Evolutionary conservation across 1,140 invertebrate genomes (phyloP).

Genomic region (Hypsibius dujardini): DNA sequence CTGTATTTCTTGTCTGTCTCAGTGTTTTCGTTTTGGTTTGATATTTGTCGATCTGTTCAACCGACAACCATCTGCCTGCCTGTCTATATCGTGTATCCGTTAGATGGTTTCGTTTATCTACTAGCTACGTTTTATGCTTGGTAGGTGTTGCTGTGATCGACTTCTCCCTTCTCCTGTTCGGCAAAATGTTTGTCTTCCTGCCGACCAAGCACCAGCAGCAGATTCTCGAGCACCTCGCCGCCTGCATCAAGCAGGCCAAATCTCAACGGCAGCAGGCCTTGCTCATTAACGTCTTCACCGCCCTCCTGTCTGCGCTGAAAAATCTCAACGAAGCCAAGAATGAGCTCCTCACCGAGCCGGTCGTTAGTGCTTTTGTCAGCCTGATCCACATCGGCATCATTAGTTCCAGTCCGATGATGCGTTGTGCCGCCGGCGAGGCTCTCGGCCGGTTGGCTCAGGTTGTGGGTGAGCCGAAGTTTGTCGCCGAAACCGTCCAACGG

Average conservation of each 20-base stretch:
- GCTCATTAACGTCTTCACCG: constrained; percentile 90
- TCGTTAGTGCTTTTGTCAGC: constrained; percentile 26
- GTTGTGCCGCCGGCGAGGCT: constrained; percentile 70
- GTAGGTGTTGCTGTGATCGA: constrained; percentile 90
- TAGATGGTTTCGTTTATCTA: no score
- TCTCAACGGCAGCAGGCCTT: constrained; percentile 77
- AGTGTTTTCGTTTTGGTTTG: no score
- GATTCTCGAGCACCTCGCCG: constrained; percentile 87
- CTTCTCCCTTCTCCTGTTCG: constrained; percentile 75
- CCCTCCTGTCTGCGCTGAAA: constrained; percentile 69
- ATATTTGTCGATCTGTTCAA: no score
- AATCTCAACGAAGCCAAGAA: constrained; percentile 21
- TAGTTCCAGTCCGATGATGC: constrained; percentile 61
- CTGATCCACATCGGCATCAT: constrained; percentile 45
- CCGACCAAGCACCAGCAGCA: constrained; percentile 85
- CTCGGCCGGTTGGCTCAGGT: constrained; percentile 74
- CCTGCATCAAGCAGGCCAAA: constrained; percentile 81
- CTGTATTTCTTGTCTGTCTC: no score
- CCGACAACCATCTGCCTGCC: no score
- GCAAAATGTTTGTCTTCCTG: constrained; percentile 75
- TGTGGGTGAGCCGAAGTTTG: constrained; percentile 61
- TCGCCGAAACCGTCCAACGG: constrained; percentile 69
- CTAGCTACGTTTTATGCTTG: not conserved
- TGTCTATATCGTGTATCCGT: no score
- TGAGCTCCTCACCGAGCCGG: constrained; percentile 22